Conservation (phyloP, 2,113 vertebrate species). For the Cygnus atratus region DNA sequence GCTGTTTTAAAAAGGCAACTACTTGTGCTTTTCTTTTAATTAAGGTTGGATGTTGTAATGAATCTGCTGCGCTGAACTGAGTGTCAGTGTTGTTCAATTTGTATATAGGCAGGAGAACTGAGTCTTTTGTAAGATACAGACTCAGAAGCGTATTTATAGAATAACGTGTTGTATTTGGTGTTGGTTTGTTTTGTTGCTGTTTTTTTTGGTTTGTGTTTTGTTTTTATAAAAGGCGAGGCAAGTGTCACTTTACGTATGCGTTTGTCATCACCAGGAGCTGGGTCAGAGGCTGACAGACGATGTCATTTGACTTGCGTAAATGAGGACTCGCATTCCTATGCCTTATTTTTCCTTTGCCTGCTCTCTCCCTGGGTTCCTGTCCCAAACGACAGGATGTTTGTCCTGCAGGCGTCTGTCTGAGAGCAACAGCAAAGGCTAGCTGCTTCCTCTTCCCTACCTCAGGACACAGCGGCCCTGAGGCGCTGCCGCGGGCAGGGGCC, state of each 20-base stretch:
- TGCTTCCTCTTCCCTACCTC: neutral
- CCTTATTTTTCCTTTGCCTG: neutral
- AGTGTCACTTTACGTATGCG: neutral
- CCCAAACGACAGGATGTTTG: constrained; percentile 33
- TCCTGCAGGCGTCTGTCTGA: neutral
- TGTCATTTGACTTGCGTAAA: constrained; percentile 2
- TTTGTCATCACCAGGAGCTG: neutral
- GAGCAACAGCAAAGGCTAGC: neutral
- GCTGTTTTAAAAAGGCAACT: neutral
- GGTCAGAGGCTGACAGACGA: neutral
- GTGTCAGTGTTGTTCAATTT: neutral
- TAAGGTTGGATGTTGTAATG: neutral
- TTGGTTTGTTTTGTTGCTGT: neutral
- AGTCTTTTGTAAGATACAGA: neutral
- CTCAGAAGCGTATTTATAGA: neutral
- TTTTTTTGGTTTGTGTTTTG: neutral
- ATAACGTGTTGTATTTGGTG: neutral
- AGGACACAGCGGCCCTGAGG: neutral
- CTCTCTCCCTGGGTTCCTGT: constrained; percentile 26
- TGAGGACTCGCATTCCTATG: neutral
- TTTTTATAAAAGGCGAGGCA: neutral
- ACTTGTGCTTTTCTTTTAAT: neutral
- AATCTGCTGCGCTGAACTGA: neutral
- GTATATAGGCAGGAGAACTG: neutral
- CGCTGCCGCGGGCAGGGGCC: neutral